A percentile compares a stretch with the other conserved stretches of the same genome.
Evolutionary conservation across 2,797 vertebrate genomes (phyloP).

Genomic region (Melopsittacus undulatus): DNA sequence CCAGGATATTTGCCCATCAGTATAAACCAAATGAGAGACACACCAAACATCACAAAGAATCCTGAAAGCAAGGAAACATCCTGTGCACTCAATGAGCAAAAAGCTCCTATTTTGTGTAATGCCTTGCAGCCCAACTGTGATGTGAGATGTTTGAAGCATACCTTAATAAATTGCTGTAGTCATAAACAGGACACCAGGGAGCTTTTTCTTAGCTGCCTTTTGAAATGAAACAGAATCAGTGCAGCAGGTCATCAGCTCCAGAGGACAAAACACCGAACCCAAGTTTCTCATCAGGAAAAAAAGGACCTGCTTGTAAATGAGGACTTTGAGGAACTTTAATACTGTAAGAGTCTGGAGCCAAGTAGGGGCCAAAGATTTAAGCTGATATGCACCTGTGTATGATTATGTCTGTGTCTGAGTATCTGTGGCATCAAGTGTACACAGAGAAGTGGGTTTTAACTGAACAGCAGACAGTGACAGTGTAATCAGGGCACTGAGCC

Average conservation of each 20-base stretch:
- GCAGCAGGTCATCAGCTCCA: neutral
- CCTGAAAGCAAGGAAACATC: neutral
- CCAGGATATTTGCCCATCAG: slow-evolving; percentile 34
- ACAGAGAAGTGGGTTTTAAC: neutral
- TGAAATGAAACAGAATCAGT: neutral
- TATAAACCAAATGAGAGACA: neutral
- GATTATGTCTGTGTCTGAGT: neutral
- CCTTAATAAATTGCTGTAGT: neutral
- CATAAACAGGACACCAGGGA: neutral
- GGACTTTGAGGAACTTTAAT: neutral
- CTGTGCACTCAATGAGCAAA: neutral
- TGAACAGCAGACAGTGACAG: neutral
- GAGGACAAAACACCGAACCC: neutral
- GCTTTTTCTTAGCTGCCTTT: neutral
- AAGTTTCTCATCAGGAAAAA: neutral
- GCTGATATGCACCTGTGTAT: rapidly evolving
- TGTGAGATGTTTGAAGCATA: neutral
- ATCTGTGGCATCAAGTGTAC: neutral
- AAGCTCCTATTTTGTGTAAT: neutral
- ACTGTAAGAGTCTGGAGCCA: neutral
- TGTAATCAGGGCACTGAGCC: neutral
- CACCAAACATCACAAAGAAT: neutral
- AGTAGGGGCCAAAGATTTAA: neutral
- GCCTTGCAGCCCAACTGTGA: neutral
- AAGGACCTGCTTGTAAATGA: neutral